Evolutionary conservation across 1,140 invertebrate species (phyloP), one percentile per base, ranked within the genome.

Genomic region (Meloidogyne floridensis): DNA sequence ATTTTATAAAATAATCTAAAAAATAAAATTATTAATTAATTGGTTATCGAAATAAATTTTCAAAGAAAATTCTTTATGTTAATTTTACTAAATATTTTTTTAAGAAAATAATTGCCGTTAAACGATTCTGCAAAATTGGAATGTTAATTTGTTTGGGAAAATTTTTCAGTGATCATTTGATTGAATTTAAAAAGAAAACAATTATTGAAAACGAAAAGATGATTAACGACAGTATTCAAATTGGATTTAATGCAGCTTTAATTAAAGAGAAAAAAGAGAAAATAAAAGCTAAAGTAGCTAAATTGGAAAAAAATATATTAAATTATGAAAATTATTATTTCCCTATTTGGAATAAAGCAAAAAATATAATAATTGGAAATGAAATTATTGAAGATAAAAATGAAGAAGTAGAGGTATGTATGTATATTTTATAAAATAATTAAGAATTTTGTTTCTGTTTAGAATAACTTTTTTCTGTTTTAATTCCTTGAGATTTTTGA

Each of bases 321-420:
- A 65, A n/a, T n/a, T 65, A 13, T n/a, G n/a, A 65, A n/a, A 65
- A 65, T 65, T 5, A 5, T 65, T 65, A 65, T 65, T 65, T 65
- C 15, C 59, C 59, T 5, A 65, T 65, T 65, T 65, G 59, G 59
- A 65, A 65, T 65, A 65, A n/a, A n/a, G 59, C 59, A n/a, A 65
- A 65, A 65, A n/a, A 65, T n/a, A 65, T 65, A n/a, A n/a, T 65
- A 65, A 65, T 65, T 4, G 59, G 59, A 65, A n/a, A 65, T 65
- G 56, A 59, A 59, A 59, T 59, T 15, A 59, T 59, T 59, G 5
- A 59, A 15, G 59, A 65, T n/a, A 13, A 59, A 59, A n/a, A 65
- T n/a, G 7, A n/a, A n/a, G 10, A 65, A n/a, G 32, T 32, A 32
- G 15, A 18, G 10, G 59, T n/a, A 7, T 65, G 32, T 65, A n/a